Percentiles rank a stretch among this genome's conserved stretches.
Evolutionary conservation across 2,113 vertebrate genomes (phyloP).

Genomic region (Pao palembangensis): DNA sequence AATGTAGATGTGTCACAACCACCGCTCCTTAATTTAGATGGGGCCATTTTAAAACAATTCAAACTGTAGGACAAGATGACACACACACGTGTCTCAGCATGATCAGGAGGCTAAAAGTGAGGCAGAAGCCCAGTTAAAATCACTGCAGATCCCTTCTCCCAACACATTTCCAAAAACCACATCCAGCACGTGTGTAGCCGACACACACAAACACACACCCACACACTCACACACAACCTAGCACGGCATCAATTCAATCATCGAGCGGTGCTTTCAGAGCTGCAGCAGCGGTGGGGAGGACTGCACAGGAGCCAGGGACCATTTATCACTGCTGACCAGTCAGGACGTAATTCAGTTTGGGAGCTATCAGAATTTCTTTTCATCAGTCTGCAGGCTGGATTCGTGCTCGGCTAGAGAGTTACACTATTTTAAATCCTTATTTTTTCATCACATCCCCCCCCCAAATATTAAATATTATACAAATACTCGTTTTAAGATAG

Average conservation of each 20-base stretch:
- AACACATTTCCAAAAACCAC: background rate
- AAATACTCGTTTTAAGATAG: too few species aligned
- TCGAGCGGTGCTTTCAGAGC: slow-evolving; percentile 31
- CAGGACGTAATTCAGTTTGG: slow-evolving; percentile 4
- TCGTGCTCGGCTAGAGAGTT: too few species aligned
- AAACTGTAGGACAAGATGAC: background rate
- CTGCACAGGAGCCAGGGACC: slow-evolving; percentile 7
- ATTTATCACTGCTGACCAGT: slow-evolving; percentile 22
- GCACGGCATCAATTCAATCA: slow-evolving; percentile 36
- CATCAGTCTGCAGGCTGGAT: background rate
- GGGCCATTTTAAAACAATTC: too few species aligned
- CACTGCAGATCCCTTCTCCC: slow-evolving; percentile 39
- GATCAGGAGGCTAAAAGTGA: slow-evolving; percentile 71
- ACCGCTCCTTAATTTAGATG: too few species aligned
- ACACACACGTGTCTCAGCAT: slow-evolving; percentile 63
- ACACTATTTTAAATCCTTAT: too few species aligned
- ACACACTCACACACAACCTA: slow-evolving; percentile 17
- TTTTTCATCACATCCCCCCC: too few species aligned
- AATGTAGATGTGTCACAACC: slow-evolving; percentile 2
- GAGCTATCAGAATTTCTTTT: background rate
- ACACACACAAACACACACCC: background rate
- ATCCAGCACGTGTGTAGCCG: too few species aligned
- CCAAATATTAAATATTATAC: too few species aligned
- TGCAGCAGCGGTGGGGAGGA: slow-evolving; percentile 13
- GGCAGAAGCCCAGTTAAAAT: slow-evolving; percentile 55